Conservation (phyloP, 2,113 vertebrate species). For the Hippoglossus stenolepis region DNA sequence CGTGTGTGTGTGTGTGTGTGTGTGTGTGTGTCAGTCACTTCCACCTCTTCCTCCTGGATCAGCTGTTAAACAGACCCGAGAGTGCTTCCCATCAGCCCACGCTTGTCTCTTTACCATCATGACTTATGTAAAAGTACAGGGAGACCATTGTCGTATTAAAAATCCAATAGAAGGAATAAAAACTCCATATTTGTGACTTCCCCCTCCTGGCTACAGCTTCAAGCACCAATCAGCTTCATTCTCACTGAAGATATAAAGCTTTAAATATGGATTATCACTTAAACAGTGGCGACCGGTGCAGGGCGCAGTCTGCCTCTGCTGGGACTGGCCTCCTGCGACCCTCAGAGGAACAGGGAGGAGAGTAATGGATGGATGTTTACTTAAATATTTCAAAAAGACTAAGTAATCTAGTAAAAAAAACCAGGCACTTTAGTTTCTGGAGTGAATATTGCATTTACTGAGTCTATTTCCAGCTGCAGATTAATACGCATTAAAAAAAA, state of each 20-base stretch:
- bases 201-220: neutral
- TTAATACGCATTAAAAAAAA: neutral
- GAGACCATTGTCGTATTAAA: neutral
- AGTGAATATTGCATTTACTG: neutral
- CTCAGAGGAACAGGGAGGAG: neutral
- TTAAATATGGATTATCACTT: neutral
- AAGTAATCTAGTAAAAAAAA: neutral
- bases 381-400: neutral
- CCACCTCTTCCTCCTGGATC: conserved; percentile 8
- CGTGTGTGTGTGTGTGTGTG: conserved; percentile 8
- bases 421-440: neutral
- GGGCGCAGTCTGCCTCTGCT: neutral
- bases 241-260: neutral
- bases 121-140: conserved; percentile 2
- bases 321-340: neutral
- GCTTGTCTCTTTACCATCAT: neutral
- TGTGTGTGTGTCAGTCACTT: conserved; percentile 4
- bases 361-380: neutral
- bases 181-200: neutral
- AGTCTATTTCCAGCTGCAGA: neutral
- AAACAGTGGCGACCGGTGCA: neutral
- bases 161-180: neutral
- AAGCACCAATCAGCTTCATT: too few relatives aligned
- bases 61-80: conserved; percentile 33
- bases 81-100: neutral